Percentiles rank a stretch among this genome's conserved stretches.
These are phyloP conservation scores for Echinometra lucunter DNA, from an alignment of 53 echinoderm and acorn worm genomes.

Conservation along the genomic window DNA sequence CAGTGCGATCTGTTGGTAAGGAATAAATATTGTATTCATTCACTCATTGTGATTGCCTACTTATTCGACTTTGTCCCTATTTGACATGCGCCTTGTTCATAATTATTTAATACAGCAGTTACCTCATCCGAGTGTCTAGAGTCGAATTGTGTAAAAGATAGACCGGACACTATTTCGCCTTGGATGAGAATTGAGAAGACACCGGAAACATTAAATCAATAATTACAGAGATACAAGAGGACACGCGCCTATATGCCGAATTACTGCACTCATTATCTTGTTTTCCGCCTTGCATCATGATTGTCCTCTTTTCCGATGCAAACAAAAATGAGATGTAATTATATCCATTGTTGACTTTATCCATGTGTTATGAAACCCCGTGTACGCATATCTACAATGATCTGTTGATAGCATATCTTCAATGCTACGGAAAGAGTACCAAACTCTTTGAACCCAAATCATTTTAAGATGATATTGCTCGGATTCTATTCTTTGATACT, in stretches of 20 bases:
- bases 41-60: no score
- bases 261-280: background rate
- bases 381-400: background rate
- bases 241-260: slow-evolving; percentile 46
- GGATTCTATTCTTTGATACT: background rate
- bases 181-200: background rate
- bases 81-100: background rate
- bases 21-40: no score
- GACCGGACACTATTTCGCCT: background rate
- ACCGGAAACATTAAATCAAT: slow-evolving; percentile 53
- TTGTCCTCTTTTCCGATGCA: background rate
- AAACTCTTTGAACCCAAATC: background rate
- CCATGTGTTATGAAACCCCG: background rate
- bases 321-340: slow-evolving; percentile 39
- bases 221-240: slow-evolving; percentile 35
- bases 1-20: no score
- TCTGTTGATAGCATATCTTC: background rate
- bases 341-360: slow-evolving; percentile 4
- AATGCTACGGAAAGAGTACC: background rate
- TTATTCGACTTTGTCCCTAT: background rate
- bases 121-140: background rate
- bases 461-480: background rate
- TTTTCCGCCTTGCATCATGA: slow-evolving; percentile 3
- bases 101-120: background rate
- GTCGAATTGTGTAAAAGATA: background rate